Evolutionary conservation across 2,797 vertebrate species (phyloP).

Genomic region (Muscicapa comitata): DNA sequence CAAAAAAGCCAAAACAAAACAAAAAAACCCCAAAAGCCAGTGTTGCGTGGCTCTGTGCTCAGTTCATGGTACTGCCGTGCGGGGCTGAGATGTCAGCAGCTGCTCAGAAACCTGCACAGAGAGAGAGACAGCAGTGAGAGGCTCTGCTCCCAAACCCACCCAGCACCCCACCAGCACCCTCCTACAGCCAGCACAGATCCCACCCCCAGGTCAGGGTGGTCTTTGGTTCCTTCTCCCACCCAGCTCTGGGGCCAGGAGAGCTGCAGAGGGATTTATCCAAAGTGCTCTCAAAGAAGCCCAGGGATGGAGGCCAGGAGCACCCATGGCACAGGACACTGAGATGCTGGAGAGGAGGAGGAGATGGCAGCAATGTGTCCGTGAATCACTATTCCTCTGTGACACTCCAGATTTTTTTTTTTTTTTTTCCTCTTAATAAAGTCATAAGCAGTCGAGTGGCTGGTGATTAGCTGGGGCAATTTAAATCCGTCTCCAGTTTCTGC

Average conservation of each 20-base stretch:
- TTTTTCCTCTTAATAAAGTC: not conserved
- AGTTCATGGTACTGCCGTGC: slow-evolving; percentile 60
- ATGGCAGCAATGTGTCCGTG: not conserved
- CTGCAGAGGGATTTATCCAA: not conserved
- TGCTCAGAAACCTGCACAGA: slow-evolving; percentile 16
- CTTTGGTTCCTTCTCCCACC: not conserved
- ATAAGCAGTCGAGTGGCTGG: not conserved
- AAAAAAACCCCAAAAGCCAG: not conserved
- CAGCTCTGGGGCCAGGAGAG: too few relatives aligned
- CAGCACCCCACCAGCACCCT: not conserved
- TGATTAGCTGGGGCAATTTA: slow-evolving; percentile 20
- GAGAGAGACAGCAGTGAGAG: not conserved
- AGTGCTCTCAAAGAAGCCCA: not conserved
- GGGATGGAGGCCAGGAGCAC: not conserved
- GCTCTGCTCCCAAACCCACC: not conserved
- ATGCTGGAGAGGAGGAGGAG: not conserved
- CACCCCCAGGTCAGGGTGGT: too few relatives aligned
- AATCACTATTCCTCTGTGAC: not conserved
- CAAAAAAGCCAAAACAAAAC: not conserved
- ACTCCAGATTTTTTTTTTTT: not conserved
- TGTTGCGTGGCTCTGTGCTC: not conserved
- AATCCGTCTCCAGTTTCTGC: slow-evolving; percentile 3
- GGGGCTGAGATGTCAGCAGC: not conserved
- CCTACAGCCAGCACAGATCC: rapidly evolving
- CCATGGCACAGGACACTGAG: not conserved